These are phyloP conservation scores for Peromyscus leucopus DNA, from an alignment of 2,113 vertebrate species.

Conservation along the genomic window DNA sequence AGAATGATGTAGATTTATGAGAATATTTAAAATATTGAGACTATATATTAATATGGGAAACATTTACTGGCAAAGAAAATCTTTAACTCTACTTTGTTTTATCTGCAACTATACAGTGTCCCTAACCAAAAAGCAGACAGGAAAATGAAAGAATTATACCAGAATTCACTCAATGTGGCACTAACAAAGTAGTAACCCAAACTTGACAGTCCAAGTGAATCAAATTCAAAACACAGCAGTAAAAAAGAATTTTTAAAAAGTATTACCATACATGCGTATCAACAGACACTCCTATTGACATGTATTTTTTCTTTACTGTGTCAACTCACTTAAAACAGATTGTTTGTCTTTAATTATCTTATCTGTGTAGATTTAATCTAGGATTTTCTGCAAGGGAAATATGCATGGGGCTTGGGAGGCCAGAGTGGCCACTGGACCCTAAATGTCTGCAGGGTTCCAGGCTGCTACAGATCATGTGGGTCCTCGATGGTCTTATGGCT, in stretches of 20 bases:
- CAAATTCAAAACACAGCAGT: not conserved
- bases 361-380: not conserved
- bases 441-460: not conserved
- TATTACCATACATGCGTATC: not conserved
- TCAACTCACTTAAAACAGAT: not conserved
- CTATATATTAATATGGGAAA: constrained; percentile 45
- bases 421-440: not conserved
- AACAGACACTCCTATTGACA: not conserved
- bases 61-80: not conserved
- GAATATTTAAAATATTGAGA: not conserved
- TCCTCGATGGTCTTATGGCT: not conserved
- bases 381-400: not conserved
- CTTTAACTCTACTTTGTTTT: not conserved
- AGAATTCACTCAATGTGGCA: not conserved
- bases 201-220: not conserved
- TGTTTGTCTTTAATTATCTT: constrained; percentile 3
- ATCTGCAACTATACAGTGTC: not conserved
- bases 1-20: not conserved
- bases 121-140: not conserved
- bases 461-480: not conserved
- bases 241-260: not conserved
- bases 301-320: not conserved
- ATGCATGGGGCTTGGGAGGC: not conserved
- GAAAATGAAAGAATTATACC: not conserved
- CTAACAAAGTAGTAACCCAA: not conserved